These are phyloP conservation scores for Sepioteuthis lessoniana DNA, from an alignment of 2,888 invertebrate genomes.

Conservation along the genomic window DNA sequence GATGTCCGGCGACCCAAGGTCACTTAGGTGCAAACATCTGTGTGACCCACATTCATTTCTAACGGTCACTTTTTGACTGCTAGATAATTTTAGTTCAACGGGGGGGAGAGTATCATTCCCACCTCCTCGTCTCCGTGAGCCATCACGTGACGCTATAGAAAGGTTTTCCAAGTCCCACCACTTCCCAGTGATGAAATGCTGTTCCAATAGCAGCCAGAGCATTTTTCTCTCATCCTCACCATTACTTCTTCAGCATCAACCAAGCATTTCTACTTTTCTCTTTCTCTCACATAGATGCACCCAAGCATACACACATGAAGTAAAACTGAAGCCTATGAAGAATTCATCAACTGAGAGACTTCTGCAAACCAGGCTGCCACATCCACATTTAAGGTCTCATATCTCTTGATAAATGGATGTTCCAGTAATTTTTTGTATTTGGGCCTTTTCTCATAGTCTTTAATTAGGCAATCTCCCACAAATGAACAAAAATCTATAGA, in stretches of 20 bases:
- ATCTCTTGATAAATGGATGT: conserved; percentile 89
- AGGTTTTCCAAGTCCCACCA: neutral
- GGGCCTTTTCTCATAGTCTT: conserved; percentile 93
- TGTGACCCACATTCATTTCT: too few species aligned
- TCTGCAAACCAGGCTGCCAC: conserved; percentile 86
- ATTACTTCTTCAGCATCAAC: neutral
- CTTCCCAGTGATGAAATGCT: conserved; percentile 15
- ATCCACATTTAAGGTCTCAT: conserved; percentile 80
- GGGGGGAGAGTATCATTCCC: too few species aligned
- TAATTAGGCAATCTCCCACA: too few species aligned
- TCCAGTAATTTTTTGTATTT: conserved; percentile 93
- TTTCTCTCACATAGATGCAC: neutral
- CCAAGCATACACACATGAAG: neutral
- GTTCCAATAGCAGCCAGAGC: neutral
- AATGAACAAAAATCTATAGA: too few species aligned
- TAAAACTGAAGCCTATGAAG: conserved; percentile 40
- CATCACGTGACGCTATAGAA: too few species aligned
- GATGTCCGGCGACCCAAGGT: too few species aligned
- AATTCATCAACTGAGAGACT: conserved; percentile 62
- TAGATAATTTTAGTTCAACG: too few species aligned
- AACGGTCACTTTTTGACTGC: too few species aligned
- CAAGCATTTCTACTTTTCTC: neutral
- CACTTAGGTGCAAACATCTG: too few species aligned
- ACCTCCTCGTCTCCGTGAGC: too few species aligned
- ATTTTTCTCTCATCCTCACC: neutral